Conservation (phyloP, 2,113 vertebrate genomes). For the Myrmophylax atrothorax region DNA sequence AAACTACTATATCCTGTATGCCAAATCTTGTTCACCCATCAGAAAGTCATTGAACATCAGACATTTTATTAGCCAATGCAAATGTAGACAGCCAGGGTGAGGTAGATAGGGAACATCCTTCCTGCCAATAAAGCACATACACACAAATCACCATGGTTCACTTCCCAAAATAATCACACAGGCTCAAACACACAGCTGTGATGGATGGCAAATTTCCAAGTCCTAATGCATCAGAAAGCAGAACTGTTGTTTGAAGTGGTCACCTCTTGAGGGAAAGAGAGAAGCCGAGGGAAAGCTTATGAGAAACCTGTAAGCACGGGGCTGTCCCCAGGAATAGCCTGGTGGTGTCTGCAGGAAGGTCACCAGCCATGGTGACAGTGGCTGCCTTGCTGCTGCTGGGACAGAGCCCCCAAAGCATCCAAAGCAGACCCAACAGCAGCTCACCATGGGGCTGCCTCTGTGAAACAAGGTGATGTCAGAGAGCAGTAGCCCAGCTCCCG, state of each 20-base stretch:
- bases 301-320: neutral
- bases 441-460: fast-evolving
- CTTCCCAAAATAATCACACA: conserved; percentile 68
- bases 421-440: neutral
- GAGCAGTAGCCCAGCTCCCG: neutral
- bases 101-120: conserved; percentile 42
- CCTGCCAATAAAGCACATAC: conserved; percentile 40
- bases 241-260: conserved; percentile 51
- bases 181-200: conserved; percentile 65
- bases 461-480: neutral
- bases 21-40: conserved; percentile 42
- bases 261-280: conserved; percentile 28
- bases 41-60: conserved; percentile 38
- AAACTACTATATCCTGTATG: neutral
- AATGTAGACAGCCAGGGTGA: conserved; percentile 31
- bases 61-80: conserved; percentile 62
- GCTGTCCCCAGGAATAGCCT: neutral
- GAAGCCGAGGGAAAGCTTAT: neutral
- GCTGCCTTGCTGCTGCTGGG: neutral
- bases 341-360: neutral
- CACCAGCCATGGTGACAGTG: neutral
- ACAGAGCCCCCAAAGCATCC: neutral
- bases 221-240: conserved; percentile 61
- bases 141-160: conserved; percentile 61
- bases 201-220: conserved; percentile 67